Evolutionary conservation across 1,140 invertebrate genomes (phyloP).

Genomic region (Watersipora subatra): DNA sequence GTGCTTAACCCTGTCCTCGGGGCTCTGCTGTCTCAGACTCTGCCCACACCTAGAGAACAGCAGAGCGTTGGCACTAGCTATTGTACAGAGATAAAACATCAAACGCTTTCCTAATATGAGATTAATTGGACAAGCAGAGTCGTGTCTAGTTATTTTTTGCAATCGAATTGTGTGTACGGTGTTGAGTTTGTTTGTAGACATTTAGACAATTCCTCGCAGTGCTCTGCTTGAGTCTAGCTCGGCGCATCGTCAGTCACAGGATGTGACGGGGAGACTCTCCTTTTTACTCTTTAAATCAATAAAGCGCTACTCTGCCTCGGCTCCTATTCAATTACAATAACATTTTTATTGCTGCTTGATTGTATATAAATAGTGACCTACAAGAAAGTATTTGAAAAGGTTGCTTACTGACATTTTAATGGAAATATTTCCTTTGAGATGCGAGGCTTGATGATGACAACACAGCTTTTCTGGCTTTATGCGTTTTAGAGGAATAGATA

Average conservation of each 20-base stretch:
- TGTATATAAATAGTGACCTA: not conserved
- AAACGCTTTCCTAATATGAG: no score
- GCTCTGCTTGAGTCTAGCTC: no score
- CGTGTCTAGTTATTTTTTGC: no score
- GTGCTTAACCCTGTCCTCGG: not conserved
- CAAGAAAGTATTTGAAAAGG: not conserved
- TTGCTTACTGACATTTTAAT: not conserved
- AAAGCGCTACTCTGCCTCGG: not conserved
- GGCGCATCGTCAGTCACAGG: no score
- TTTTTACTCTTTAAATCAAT: not conserved
- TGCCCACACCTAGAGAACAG: not conserved
- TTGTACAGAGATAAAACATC: no score
- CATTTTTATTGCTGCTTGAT: not conserved
- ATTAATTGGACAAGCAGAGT: no score
- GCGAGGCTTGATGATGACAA: not conserved
- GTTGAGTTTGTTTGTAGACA: no score
- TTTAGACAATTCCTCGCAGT: no score
- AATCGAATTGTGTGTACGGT: no score
- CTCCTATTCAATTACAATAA: not conserved
- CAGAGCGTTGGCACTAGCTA: no score
- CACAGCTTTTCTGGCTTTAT: not conserved
- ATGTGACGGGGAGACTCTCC: not conserved
- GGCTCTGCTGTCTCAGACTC: not conserved
- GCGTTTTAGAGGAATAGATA: not conserved
- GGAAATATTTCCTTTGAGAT: not conserved